A percentile compares a stretch with the other conserved stretches of the same genome.
phyloP scores from a whole-genome alignment of 2,888 invertebrate genomes.

The Metallyticus violacea region DNA sequence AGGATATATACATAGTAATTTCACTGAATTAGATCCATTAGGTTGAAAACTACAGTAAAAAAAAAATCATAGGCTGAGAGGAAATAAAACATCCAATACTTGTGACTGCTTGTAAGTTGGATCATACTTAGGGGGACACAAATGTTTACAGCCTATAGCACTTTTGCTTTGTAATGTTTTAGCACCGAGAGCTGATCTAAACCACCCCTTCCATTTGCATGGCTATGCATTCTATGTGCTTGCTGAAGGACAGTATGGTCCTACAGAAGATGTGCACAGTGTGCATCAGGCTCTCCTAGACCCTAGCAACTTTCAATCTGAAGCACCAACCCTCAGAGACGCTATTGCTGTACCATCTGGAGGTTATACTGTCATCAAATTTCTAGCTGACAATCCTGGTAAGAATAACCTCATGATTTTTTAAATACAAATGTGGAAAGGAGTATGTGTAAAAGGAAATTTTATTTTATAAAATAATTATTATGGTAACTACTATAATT shows the following conservation, averaged over 20 bases:
- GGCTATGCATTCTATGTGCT: constrained; percentile 22
- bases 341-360: constrained; percentile 45
- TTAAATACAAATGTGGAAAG: too few relatives aligned
- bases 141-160: too few relatives aligned
- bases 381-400: constrained; percentile 45
- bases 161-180: not conserved
- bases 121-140: too few relatives aligned
- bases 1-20: too few relatives aligned
- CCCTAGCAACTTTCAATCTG: not conserved
- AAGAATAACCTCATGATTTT: not conserved
- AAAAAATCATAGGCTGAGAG: too few relatives aligned
- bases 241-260: not conserved
- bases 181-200: constrained; percentile 10
- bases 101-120: too few relatives aligned
- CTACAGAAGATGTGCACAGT: not conserved
- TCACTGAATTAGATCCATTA: too few relatives aligned
- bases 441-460: too few relatives aligned
- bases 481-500: too few relatives aligned
- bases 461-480: too few relatives aligned
- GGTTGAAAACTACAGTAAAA: too few relatives aligned
- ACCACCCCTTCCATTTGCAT: constrained; percentile 27
- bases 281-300: not conserved
- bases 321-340: constrained; percentile 39
- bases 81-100: too few relatives aligned
- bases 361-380: constrained; percentile 44